Base-by-base conservation (phyloP, 2,797 vertebrate genomes). In the Anableps anableps region DNA sequence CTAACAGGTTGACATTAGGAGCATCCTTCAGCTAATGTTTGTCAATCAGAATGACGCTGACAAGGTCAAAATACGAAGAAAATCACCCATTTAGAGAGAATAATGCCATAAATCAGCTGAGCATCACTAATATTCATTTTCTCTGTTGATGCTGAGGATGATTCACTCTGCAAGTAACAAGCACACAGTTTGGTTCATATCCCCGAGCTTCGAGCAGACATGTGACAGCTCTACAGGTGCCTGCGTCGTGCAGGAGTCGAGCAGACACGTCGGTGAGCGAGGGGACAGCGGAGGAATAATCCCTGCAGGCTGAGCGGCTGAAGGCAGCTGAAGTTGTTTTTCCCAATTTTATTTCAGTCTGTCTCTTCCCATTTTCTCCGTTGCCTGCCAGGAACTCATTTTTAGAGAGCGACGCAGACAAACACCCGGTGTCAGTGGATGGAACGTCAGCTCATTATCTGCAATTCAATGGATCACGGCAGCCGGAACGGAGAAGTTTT, bases 251-350 rank as follows among this genome's bases (percentile, higher is more conserved):
- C 88, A 82, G 78, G 36, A 86, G 82, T 82, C 81, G 84, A 79
- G 73, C 86, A 92, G 76, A 86, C 80, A 75, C 45, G 62, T 74
- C 83, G 86, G 73, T 53, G 71, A 84, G 71, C 47, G 14, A 72
- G 77, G 53, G 85, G 81, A 72, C 66, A 76, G 60, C 34, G n/a
- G 36, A 73, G 19, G 47, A 29, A 75, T 70, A 74, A 66, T 82
- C 80, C 78, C 80, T 81, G 66, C 78, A 81, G 83, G 84, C 73
- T 77, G 79, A 86, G 78, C 23, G 23, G 51, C 55, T 84, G 83
- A 83, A 76, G 79, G 80, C 84, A 75, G 86, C 86, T 87, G 72
- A 77, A 89, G 81, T 75, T 86, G 90, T 89, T 91, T 86, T 87
- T 83, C 70, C 77, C 64, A 47, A 62, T 80, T 87, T 68, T 79